Percentiles rank a stretch among this genome's conserved stretches.
Conservation (phyloP, 2,797 vertebrate species). For the Urosaurus nigricauda region DNA sequence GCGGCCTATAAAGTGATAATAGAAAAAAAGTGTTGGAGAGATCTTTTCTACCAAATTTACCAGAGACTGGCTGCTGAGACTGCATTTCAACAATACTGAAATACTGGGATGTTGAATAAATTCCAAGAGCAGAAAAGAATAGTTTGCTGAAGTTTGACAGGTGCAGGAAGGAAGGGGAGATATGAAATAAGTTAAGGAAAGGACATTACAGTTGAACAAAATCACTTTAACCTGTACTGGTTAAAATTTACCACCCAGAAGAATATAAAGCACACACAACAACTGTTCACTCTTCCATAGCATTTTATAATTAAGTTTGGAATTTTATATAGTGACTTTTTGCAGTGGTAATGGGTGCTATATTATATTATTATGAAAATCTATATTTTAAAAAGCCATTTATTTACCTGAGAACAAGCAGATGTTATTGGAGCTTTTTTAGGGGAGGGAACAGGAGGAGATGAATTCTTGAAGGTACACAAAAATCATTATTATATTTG, state of each 20-base stretch:
- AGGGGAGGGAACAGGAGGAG: not conserved
- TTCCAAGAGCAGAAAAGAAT: not conserved
- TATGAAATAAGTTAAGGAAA: not conserved
- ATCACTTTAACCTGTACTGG: not conserved
- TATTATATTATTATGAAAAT: not conserved
- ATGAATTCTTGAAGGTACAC: not conserved
- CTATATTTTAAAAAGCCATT: not conserved
- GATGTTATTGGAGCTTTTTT: not conserved
- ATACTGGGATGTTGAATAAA: not conserved
- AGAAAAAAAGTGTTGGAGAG: not conserved
- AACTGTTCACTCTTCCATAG: not conserved
- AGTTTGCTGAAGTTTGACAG: not conserved
- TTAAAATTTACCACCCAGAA: not conserved
- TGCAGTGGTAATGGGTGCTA: not conserved
- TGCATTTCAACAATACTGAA: not conserved
- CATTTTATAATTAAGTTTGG: slow-evolving; percentile 12
- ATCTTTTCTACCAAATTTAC: not conserved
- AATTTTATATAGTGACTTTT: not conserved
- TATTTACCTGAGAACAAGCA: not conserved
- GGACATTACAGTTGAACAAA: not conserved
- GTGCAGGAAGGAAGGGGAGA: not conserved
- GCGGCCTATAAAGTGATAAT: not conserved
- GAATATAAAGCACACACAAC: not conserved
- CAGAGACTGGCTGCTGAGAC: not conserved
- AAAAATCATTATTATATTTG: not conserved